A percentile compares a stretch with the other conserved stretches of the same genome.
Evolutionary conservation across 2,113 vertebrate species (phyloP).

Genomic region (Paramisgurnus dabryanus): DNA sequence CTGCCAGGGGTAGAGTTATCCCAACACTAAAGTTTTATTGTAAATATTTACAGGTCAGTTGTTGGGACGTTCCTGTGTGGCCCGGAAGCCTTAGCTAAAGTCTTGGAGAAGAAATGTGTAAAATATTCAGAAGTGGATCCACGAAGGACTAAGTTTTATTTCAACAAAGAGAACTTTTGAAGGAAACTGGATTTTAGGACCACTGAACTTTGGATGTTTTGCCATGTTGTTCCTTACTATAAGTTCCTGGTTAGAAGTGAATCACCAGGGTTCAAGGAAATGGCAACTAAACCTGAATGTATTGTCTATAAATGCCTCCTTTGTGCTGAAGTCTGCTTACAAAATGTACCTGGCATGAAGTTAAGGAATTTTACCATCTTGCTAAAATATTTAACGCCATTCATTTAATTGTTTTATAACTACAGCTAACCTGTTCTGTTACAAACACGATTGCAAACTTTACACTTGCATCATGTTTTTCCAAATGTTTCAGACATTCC

Average conservation of each 20-base stretch:
- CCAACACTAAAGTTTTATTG: background rate
- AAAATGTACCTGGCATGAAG: background rate
- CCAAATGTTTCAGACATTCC: background rate
- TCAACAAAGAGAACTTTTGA: slow-evolving; percentile 95
- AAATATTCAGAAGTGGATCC: slow-evolving; percentile 87
- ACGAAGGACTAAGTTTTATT: slow-evolving; percentile 90
- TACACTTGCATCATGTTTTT: background rate
- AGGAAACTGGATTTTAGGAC: background rate
- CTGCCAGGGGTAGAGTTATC: no score
- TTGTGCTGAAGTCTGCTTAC: background rate
- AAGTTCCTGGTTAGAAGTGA: background rate
- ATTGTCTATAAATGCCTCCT: background rate
- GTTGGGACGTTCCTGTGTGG: slow-evolving; percentile 90
- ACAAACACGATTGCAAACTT: no score
- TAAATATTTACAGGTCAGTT: slow-evolving; percentile 71
- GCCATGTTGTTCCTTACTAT: no score
- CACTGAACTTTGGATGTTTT: background rate
- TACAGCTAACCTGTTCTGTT: no score
- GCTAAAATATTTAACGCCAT: background rate
- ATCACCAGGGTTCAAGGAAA: slow-evolving; percentile 9
- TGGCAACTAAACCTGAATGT: background rate
- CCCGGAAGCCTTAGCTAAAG: slow-evolving; percentile 74
- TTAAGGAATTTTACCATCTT: background rate
- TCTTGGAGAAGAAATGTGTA: slow-evolving; percentile 78
- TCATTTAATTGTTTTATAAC: no score